Conservation (phyloP, 1,140 invertebrate species). For the Acromyrmex heyeri region DNA sequence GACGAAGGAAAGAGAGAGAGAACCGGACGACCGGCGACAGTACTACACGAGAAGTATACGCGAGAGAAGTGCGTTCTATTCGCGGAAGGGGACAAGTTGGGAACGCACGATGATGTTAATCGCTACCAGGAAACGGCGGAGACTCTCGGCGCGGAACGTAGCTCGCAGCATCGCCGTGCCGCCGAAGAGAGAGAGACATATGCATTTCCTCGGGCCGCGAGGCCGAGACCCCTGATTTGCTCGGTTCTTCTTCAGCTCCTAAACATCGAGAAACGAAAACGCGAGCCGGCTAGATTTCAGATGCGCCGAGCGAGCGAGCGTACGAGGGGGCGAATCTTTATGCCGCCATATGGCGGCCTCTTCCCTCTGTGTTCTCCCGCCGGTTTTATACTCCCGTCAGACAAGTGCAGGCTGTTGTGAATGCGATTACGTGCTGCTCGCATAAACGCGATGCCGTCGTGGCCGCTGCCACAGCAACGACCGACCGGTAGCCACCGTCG, state of each 20-base stretch:
- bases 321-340: conserved; percentile 63
- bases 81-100: conserved; percentile 40
- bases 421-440: conserved; percentile 73
- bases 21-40: no score
- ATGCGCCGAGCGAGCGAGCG: conserved; percentile 62
- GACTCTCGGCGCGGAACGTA: conserved; percentile 3
- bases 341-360: conserved; percentile 60
- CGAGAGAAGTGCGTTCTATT: conserved; percentile 17
- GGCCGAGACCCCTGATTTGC: background rate
- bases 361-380: conserved; percentile 53
- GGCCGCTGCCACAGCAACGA: background rate
- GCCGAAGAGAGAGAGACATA: conserved; percentile 1
- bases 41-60: background rate
- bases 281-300: conserved; percentile 65
- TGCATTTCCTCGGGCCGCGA: conserved; percentile 27
- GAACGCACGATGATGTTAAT: conserved; percentile 65
- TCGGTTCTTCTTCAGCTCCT: background rate
- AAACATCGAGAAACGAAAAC: conserved; percentile 45
- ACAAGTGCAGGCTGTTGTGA: conserved; percentile 68
- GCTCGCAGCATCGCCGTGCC: background rate
- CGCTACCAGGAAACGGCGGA: conserved; percentile 62
- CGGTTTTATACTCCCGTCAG: conserved; percentile 69
- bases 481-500: conserved; percentile 33
- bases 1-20: background rate
- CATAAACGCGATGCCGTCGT: conserved; percentile 62